Base-by-base conservation (phyloP, 2,113 vertebrate species). In the Ranitomeya imitator region DNA sequence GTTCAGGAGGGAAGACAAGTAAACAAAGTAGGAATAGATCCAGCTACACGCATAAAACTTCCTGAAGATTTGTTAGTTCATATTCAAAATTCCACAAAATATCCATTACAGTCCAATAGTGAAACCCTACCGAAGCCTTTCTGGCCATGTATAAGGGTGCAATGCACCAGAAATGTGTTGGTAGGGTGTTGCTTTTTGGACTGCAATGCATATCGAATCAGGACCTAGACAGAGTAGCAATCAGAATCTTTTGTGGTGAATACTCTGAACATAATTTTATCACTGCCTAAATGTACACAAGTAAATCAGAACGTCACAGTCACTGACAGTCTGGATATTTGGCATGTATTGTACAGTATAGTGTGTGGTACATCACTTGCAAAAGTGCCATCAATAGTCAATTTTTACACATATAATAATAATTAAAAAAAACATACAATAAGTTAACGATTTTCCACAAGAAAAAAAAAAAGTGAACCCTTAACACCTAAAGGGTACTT, bases 361-460 rank as follows among this genome's bases (percentile, higher is more conserved):
- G 63, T 19, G 19, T 19, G 59, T 61, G 73, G 45, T 80, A 23
- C 55, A 74, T 51, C 18, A 86, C 11, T 63, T 23, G 60, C 13
- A 77, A 84, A 83, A 45, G 80, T 84, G 86, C 86, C 54, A 15
- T 59, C 19, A 88, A 76, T 23, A 52, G n/a, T 54, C 21, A 87
- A 51, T 77, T 65, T 77, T 73, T 78, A 61, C 59, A 84, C 63
- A 73, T 55, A 83, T 9, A 76, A 69, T 69, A 69, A 69, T 45
- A 76, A 76, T 31, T 1, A 31, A 1, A 9, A 74, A 37, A 71
- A 57, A 26, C 78, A 60, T 65, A 88, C 23, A 84, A 88, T 88
- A 88, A 88, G 71, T 88, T 88, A 88, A 16, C 51, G 37, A 73
- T 77, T 84, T 88, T 88, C 73, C 87, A 89, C 87, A 89, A 89